Evolutionary conservation across 2,888 invertebrate species (phyloP).

Genomic region (Sinentomon sp.): DNA sequence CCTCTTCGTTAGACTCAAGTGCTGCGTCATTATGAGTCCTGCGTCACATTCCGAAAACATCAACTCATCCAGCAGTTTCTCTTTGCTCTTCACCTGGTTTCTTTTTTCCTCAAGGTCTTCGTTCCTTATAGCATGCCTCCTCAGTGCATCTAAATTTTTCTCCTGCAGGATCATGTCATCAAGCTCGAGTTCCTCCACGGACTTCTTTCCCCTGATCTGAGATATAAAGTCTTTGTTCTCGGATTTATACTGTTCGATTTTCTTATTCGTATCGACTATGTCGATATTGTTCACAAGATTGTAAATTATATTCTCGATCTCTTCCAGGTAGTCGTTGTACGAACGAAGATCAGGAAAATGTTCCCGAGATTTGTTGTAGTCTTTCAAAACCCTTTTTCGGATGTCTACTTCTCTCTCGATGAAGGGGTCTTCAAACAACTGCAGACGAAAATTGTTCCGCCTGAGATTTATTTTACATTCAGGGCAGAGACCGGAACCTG

Average conservation of each 20-base stretch:
- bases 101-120: slow-evolving; percentile 35
- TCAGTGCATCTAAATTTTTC: slow-evolving; percentile 41
- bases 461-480: slow-evolving; percentile 70
- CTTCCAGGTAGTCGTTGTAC: slow-evolving; percentile 89
- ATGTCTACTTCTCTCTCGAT: slow-evolving; percentile 97
- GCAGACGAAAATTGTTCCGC: slow-evolving; percentile 69
- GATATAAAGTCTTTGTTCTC: slow-evolving; percentile 42
- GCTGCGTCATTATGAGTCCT: slow-evolving; percentile 42
- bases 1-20: slow-evolving; percentile 20
- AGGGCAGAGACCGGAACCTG: slow-evolving; percentile 77
- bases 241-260: slow-evolving; percentile 65
- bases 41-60: slow-evolving; percentile 81
- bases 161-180: slow-evolving; percentile 60
- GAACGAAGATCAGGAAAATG: slow-evolving; percentile 59
- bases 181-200: slow-evolving; percentile 53
- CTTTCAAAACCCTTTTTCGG: slow-evolving; percentile 53
- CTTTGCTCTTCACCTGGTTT: slow-evolving; percentile 58
- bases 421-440: slow-evolving; percentile 80
- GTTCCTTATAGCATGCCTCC: slow-evolving; percentile 39
- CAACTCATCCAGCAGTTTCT: slow-evolving; percentile 77
- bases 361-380: slow-evolving; percentile 83
- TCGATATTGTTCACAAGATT: slow-evolving; percentile 75
- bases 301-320: slow-evolving; percentile 68
- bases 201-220: slow-evolving; percentile 20
- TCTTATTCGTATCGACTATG: slow-evolving; percentile 58